Conservation (phyloP, 2,888 invertebrate genomes). For the Neoaliturus tenellus region DNA sequence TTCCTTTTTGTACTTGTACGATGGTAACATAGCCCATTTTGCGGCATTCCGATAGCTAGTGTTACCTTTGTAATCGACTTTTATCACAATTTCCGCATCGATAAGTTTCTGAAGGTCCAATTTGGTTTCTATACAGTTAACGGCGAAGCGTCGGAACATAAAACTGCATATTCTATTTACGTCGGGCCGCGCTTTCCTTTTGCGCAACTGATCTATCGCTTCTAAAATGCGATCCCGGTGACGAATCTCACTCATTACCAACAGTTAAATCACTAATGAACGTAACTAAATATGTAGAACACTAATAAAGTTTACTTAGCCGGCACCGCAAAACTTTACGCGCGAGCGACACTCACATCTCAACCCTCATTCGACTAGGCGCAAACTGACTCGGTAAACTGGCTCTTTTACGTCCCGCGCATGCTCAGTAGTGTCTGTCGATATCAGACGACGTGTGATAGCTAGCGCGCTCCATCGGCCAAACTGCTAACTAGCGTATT, state of each 20-base stretch:
- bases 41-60: slow-evolving; percentile 90
- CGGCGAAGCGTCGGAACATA: slow-evolving; percentile 84
- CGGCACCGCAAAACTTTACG: slow-evolving; percentile 50
- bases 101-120: slow-evolving; percentile 85
- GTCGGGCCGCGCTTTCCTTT: slow-evolving; percentile 90
- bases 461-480: slow-evolving; percentile 38
- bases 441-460: slow-evolving; percentile 52
- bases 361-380: slow-evolving; percentile 43
- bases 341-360: slow-evolving; percentile 29
- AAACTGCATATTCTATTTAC: slow-evolving; percentile 89
- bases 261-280: slow-evolving; percentile 34
- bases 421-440: slow-evolving; percentile 54
- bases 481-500: slow-evolving; percentile 30
- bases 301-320: slow-evolving; percentile 7
- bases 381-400: slow-evolving; percentile 54
- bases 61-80: slow-evolving; percentile 92
- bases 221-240: slow-evolving; percentile 87
- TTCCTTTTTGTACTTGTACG: slow-evolving; percentile 73
- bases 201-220: slow-evolving; percentile 89
- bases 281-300: background rate
- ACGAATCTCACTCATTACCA: slow-evolving; percentile 77
- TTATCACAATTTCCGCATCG: slow-evolving; percentile 84
- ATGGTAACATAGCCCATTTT: slow-evolving; percentile 77
- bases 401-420: slow-evolving; percentile 53
- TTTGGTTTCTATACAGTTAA: slow-evolving; percentile 81